Evolutionary conservation across 2,797 vertebrate genomes (phyloP).

Genomic region (Melanotaenia nigrans): DNA sequence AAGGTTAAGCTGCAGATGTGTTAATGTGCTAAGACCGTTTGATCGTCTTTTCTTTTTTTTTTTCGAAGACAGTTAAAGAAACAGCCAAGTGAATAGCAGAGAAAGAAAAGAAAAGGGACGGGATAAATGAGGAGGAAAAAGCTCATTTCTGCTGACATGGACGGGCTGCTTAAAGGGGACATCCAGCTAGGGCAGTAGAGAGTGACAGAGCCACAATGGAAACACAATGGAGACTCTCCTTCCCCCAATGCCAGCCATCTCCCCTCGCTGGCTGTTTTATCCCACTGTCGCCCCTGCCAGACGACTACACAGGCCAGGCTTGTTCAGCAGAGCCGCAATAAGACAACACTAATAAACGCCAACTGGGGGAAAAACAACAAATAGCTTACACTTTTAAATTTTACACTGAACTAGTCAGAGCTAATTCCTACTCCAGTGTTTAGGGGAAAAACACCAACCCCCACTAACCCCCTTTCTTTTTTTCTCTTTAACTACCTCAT

Average conservation of each 20-base stretch:
- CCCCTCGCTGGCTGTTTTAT: constrained; percentile 65
- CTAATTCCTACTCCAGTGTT: constrained; percentile 77
- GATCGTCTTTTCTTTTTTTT: constrained; percentile 30
- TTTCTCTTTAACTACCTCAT: constrained; percentile 50
- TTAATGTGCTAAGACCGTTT: constrained; percentile 61
- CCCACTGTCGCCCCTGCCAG: constrained; percentile 63
- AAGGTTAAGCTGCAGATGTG: constrained; percentile 69
- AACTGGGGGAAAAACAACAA: constrained; percentile 68
- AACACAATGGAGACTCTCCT: constrained; percentile 74
- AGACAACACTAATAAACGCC: constrained; percentile 77
- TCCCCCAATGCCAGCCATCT: constrained; percentile 63
- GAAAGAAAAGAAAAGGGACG: constrained; percentile 47
- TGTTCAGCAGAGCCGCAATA: constrained; percentile 77
- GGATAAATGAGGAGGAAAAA: constrained; percentile 67
- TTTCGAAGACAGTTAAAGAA: constrained; percentile 43
- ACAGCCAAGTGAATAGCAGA: constrained; percentile 59
- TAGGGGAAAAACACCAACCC: constrained; percentile 68
- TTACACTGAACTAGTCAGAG: constrained; percentile 77
- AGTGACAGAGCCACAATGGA: constrained; percentile 79
- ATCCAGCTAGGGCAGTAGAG: constrained; percentile 78
- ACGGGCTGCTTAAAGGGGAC: constrained; percentile 68
- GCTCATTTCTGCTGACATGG: constrained; percentile 78
- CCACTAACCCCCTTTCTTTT: constrained; percentile 50
- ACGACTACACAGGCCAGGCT: constrained; percentile 60
- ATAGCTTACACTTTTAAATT: constrained; percentile 75